Evolutionary conservation across 2,888 invertebrate species (phyloP).

Genomic region (Lochmaea crataegi): DNA sequence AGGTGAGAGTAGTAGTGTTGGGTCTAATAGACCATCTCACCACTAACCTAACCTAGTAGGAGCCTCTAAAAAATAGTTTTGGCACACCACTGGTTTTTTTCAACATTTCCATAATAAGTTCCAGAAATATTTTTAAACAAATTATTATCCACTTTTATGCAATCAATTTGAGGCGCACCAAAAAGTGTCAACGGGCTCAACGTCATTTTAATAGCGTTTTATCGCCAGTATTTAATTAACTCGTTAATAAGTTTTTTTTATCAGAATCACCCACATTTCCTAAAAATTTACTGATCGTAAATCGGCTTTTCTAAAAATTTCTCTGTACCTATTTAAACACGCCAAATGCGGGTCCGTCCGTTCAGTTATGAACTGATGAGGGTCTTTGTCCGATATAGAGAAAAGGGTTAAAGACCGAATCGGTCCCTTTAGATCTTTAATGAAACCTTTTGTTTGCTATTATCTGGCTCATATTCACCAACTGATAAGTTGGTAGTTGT

Average conservation of each 20-base stretch:
- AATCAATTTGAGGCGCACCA: too few species aligned
- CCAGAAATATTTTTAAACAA: too few species aligned
- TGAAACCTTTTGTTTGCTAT: slow-evolving; percentile 42
- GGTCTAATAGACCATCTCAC: too few species aligned
- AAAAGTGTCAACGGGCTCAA: too few species aligned
- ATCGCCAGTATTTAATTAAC: too few species aligned
- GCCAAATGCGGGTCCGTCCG: slow-evolving; percentile 12
- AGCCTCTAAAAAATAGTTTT: too few species aligned
- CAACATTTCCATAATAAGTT: too few species aligned
- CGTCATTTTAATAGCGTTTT: too few species aligned
- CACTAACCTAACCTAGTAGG: too few species aligned
- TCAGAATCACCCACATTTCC: neutral
- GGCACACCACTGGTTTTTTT: too few species aligned
- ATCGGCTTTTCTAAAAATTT: neutral
- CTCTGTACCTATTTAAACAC: neutral
- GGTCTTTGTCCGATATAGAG: slow-evolving; percentile 17
- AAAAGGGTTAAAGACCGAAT: slow-evolving; percentile 39
- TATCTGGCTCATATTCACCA: slow-evolving; percentile 36
- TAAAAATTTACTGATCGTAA: neutral
- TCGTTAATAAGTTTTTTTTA: neutral
- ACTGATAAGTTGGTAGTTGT: slow-evolving; percentile 39
- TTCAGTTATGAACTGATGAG: slow-evolving; percentile 15
- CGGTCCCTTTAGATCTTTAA: slow-evolving; percentile 39
- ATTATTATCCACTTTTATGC: too few species aligned
- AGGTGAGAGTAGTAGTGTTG: too few species aligned